These are phyloP conservation scores for Rhinophrynus dorsalis DNA, from an alignment of 2,797 vertebrate genomes.

Conservation along the genomic window DNA sequence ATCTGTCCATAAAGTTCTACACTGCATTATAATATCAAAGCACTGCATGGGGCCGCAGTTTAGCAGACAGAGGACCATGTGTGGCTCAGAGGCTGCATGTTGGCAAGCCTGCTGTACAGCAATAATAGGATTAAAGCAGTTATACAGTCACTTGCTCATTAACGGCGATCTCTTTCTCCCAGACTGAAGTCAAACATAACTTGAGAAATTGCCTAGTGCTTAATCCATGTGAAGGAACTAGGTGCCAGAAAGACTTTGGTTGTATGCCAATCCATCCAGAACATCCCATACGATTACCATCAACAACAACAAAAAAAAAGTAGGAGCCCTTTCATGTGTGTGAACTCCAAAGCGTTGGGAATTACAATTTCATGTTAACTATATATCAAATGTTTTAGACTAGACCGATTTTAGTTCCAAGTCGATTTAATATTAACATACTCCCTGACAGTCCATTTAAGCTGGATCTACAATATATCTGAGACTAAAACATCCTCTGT, in stretches of 20 bases:
- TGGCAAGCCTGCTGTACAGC: no score
- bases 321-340: background rate
- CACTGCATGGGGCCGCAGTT: no score
- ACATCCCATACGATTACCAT: background rate
- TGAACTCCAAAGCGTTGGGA: background rate
- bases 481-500: background rate
- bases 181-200: background rate
- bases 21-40: no score
- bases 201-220: background rate
- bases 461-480: background rate
- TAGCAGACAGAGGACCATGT: no score
- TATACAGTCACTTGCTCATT: background rate
- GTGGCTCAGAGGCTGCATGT: no score
- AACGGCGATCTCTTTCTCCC: background rate
- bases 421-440: constrained; percentile 2
- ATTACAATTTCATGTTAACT: background rate
- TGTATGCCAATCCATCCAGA: background rate
- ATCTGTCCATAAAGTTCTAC: no score
- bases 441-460: no score
- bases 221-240: background rate
- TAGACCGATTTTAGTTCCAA: background rate
- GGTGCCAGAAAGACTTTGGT: background rate
- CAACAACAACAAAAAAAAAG: background rate
- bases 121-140: background rate
- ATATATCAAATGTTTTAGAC: constrained; percentile 6